Evolutionary conservation across 92 coral and sea anemone genomes (phyloP), one percentile per base, ranked within the genome.

Genomic region (Palythoa grandis): DNA sequence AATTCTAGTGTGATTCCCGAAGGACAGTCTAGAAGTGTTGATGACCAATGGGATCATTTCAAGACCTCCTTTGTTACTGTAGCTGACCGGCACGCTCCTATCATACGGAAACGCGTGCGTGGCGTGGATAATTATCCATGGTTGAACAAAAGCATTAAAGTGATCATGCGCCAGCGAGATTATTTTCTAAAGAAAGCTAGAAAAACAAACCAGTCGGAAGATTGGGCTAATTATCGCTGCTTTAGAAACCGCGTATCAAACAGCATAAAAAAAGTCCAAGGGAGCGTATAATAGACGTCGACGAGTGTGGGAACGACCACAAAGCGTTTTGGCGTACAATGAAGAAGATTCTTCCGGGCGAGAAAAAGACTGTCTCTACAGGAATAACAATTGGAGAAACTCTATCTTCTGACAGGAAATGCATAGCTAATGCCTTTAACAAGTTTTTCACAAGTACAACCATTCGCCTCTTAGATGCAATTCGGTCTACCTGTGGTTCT

Each of bases 131-230:
- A 29, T 29, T 29, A n/a, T 79, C 85, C 87, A 7, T 88, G 92
- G 94, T 52, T 91, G 52, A 91, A 86, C 83, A 88, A 82, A 40
- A 25, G 61, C 25, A 87, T 87, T 65, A 91, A 90, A 82, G 71
- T 70, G 48, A 60, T 52, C 48, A 90, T 90, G 90, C 84, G 93
- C 53, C 90, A 83, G 83, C 84, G 88, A 23, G 93, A 90, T 70
- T 90, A 82, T 77, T 82, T 75, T 74, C 76, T 54, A 19, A 22
- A 48, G 25, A 87, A 86, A 63, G 91, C 88, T 35, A 78, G 70
- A 52, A 90, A 90, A 60, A 25, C 87, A 50, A 70, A 56, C 57
- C 79, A 48, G 52, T 74, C 84, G 25, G 88, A 88, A 52, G 85
- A 86, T 38, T 86, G 86, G 91, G 53, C 82, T 57, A 73, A 61